Conservation (phyloP, 2,888 invertebrate species). For the Punctoribates punctum region DNA sequence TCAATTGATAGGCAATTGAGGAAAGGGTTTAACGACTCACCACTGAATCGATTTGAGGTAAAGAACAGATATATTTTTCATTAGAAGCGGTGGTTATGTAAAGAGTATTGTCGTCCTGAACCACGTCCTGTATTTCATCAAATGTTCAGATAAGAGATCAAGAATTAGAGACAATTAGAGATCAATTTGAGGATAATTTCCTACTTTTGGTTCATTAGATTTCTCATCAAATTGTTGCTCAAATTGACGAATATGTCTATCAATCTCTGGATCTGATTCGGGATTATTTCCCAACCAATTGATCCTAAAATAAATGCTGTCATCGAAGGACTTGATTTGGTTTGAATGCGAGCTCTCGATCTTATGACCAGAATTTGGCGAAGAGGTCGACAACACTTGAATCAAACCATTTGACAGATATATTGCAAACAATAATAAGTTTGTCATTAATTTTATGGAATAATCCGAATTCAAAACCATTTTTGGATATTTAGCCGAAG, state of each 20-base stretch:
- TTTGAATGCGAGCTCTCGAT: constrained; percentile 23
- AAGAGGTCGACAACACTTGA: background rate
- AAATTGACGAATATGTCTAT: background rate
- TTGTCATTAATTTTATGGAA: background rate
- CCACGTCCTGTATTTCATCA: background rate
- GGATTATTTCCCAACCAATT: constrained; percentile 37
- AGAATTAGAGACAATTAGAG: background rate
- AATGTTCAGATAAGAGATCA: background rate
- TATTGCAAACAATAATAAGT: background rate
- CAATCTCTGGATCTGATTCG: background rate
- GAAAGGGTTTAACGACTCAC: background rate
- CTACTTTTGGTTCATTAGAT: constrained; percentile 16
- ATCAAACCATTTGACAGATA: background rate
- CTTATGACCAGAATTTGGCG: constrained; percentile 13
- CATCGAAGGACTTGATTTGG: constrained; percentile 24
- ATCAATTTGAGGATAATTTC: background rate
- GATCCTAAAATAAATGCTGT: constrained; percentile 39
- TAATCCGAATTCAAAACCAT: background rate
- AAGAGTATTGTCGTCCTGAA: constrained; percentile 59
- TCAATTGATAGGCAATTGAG: background rate
- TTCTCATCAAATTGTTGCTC: background rate
- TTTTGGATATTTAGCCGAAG: background rate
- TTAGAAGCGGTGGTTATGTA: constrained; percentile 69
- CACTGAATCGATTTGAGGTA: constrained; percentile 63
- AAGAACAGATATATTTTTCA: constrained; percentile 75